Conservation (phyloP, 2,113 vertebrate genomes). For the Tonatia bakeri region DNA sequence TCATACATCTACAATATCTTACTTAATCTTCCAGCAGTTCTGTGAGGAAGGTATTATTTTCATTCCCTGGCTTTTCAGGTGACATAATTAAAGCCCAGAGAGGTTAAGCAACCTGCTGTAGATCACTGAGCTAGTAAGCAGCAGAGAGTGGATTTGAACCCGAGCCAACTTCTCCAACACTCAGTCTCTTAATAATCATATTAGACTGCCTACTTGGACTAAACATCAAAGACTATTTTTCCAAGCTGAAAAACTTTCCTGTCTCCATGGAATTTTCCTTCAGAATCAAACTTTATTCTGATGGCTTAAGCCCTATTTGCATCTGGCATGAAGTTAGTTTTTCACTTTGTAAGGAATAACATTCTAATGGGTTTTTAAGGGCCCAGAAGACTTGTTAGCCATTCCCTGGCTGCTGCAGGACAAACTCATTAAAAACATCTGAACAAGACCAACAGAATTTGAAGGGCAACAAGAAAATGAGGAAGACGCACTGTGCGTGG, state of each 20-base stretch:
- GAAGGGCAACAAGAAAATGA: conserved; percentile 73
- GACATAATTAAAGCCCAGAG: background rate
- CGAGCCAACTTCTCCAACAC: conserved; percentile 33
- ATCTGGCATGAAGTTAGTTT: conserved; percentile 76
- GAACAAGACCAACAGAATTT: conserved; percentile 76
- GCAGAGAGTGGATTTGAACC: conserved; percentile 41
- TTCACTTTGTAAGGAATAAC: conserved; percentile 77
- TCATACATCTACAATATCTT: background rate
- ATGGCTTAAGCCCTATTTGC: conserved; percentile 74
- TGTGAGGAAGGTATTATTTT: background rate
- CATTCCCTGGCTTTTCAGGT: background rate
- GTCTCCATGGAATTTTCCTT: conserved; percentile 72
- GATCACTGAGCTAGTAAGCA: background rate
- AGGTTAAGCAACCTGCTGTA: background rate
- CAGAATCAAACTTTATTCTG: conserved; percentile 72
- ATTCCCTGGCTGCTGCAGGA: conserved; percentile 74
- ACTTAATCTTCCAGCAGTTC: background rate
- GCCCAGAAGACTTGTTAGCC: conserved; percentile 76
- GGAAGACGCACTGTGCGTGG: conserved; percentile 28
- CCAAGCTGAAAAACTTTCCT: conserved; percentile 68
- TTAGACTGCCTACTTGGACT: conserved; percentile 40
- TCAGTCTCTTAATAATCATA: conserved; percentile 39
- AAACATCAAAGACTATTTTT: conserved; percentile 68
- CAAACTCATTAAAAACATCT: conserved; percentile 79
- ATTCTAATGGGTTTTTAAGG: conserved; percentile 77